Base-by-base conservation (phyloP, 2,797 vertebrate species). In the Malurus splendens region DNA sequence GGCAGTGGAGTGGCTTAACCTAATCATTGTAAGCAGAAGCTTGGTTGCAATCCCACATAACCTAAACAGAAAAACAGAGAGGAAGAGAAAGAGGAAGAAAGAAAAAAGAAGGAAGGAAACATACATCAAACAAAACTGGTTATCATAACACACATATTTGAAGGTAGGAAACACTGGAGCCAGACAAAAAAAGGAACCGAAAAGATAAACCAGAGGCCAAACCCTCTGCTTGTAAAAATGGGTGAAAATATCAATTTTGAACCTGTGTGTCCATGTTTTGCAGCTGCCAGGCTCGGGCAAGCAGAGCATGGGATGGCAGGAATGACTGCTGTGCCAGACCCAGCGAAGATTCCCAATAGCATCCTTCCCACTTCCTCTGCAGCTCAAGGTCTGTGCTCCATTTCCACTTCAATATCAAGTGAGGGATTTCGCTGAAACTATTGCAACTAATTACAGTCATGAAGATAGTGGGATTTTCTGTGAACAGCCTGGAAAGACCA, bases 401-500 rank as follows among this genome's bases (percentile, higher is more conserved):
- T 13, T 72, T 67, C 52, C 67, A 41, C 50, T 64, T 88, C 24
- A 36, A 47, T n/a, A 18, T 5, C 8, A 36, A 92, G 50, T 10
- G 32, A 41, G 36, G 23, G 44, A 66, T 82, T 82, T 85, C 42
- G 10, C n/a, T 65, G 78, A 71, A 90, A 71, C 18, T 38, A 18
- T 6, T 66, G 48, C 41, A 74, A 12, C 51, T 87, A 16, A 61
- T 78, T 48, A 24, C 33, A 90, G 33, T 72, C 61, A 78, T 0
- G 1, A 59, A 72, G n/a, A 65, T n/a, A 65, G 68, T 0, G 7
- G 65, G 88, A 80, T 87, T 87, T 72, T 87, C 73, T 0, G 0
- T 41, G 73, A 94, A 62, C 87, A 94, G 82, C 57, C 80, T 90
- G 92, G 70, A 65, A 89, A 90, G 62, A 67, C 76, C 65, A 82